Percentiles rank a stretch among this genome's conserved stretches.
Conservation (phyloP, 2,113 vertebrate species). For the Rutilus rutilus region DNA sequence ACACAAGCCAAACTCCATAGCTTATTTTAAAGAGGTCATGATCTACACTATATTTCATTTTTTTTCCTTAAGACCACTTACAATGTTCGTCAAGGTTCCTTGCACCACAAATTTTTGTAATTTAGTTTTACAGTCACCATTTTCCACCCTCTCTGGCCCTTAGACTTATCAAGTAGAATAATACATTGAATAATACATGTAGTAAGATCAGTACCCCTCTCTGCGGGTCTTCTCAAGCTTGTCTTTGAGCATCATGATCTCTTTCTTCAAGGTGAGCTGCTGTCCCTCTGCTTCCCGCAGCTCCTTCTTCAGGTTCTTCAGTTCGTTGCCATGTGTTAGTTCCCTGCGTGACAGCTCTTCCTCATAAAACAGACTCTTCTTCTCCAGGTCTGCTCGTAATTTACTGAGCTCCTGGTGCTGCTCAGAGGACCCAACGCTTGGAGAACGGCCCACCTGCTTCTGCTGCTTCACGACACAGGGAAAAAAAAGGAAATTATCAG, state of each 20-base stretch:
- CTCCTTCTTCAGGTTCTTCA: constrained; percentile 93
- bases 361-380: constrained; percentile 89
- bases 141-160: background rate
- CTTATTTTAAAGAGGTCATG: background rate
- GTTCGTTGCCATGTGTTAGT: constrained; percentile 84
- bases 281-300: constrained; percentile 92
- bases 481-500: background rate
- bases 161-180: background rate
- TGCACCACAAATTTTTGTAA: background rate
- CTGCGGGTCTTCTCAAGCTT: constrained; percentile 95
- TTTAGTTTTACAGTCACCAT: background rate
- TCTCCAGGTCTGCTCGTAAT: constrained; percentile 90
- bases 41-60: background rate
- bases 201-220: constrained; percentile 80
- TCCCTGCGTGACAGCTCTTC: constrained; percentile 91
- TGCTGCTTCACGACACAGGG: constrained; percentile 70
- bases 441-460: constrained; percentile 88
- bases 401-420: constrained; percentile 92
- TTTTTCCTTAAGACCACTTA: background rate
- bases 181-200: background rate
- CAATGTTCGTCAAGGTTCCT: background rate
- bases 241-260: constrained; percentile 95
- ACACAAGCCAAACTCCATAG: background rate
- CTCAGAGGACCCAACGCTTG: constrained; percentile 81
- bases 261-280: constrained; percentile 92